phyloP scores from a whole-genome alignment of 2,888 invertebrate genomes.

The Taphrorychus bicolor region DNA sequence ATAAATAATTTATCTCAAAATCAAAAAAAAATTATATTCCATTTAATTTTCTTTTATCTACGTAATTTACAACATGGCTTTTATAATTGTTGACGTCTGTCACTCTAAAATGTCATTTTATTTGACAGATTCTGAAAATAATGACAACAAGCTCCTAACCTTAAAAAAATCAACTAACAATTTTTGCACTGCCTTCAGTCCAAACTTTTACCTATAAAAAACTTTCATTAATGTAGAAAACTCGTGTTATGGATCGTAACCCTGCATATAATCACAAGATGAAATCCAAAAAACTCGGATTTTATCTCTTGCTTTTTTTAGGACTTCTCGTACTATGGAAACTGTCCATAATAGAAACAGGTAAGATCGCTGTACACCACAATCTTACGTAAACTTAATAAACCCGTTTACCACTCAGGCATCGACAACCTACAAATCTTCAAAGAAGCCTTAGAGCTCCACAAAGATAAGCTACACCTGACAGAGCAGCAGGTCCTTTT shows the following conservation, averaged over 20 bases:
- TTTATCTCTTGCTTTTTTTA: not conserved
- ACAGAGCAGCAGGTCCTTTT: constrained; percentile 54
- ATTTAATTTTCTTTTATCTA: too few relatives aligned
- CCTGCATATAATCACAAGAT: not conserved
- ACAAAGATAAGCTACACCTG: constrained; percentile 54
- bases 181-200: too few relatives aligned
- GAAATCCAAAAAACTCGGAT: not conserved
- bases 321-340: constrained; percentile 50
- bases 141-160: too few relatives aligned
- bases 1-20: too few relatives aligned
- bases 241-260: not conserved
- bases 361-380: constrained; percentile 42
- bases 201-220: too few relatives aligned
- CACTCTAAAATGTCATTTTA: too few relatives aligned
- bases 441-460: constrained; percentile 51
- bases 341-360: constrained; percentile 45
- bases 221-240: not conserved
- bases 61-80: too few relatives aligned
- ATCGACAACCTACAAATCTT: constrained; percentile 51
- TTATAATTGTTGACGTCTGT: too few relatives aligned
- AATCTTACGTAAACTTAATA: not conserved
- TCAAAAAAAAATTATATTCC: too few relatives aligned
- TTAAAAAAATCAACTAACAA: too few relatives aligned
- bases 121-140: too few relatives aligned
- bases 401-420: constrained; percentile 42